These are phyloP conservation scores for Dryobates pubescens DNA, from an alignment of 2,797 vertebrate genomes.

Conservation along the genomic window DNA sequence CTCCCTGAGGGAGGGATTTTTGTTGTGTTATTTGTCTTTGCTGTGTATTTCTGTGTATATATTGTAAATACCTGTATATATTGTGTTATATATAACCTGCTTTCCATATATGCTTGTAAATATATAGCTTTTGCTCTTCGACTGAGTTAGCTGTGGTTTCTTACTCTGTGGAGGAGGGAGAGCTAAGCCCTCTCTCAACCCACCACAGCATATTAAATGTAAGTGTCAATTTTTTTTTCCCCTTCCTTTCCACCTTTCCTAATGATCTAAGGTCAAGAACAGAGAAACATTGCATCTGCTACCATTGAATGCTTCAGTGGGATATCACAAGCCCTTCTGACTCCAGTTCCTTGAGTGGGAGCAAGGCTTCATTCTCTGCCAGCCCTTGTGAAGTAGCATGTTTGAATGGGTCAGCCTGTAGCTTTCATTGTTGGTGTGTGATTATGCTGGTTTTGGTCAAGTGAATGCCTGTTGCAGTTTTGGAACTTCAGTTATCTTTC, in stretches of 20 bases:
- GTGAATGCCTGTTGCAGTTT: neutral
- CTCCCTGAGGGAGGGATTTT: too few species aligned
- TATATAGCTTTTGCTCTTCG: too few species aligned
- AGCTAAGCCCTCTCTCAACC: too few species aligned
- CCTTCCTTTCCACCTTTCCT: neutral
- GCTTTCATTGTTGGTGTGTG: neutral
- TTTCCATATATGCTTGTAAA: too few species aligned
- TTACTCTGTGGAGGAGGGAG: too few species aligned
- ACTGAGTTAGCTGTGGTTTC: too few species aligned
- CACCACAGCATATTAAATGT: neutral
- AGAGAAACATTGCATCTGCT: neutral
- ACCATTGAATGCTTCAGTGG: neutral
- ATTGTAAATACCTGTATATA: too few species aligned
- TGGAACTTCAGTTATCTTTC: neutral
- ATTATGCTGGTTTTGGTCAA: neutral
- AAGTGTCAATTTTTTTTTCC: neutral
- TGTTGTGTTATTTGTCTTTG: too few species aligned
- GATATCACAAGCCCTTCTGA: neutral
- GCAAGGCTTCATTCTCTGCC: neutral
- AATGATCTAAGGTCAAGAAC: neutral
- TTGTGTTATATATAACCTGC: too few species aligned
- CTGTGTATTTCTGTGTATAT: too few species aligned
- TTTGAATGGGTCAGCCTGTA: neutral
- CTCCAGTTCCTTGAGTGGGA: neutral
- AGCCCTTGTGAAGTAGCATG: neutral